These are phyloP conservation scores for Drosophila diplacantha DNA, from an alignment of 2,888 invertebrate genomes.

Conservation along the genomic window DNA sequence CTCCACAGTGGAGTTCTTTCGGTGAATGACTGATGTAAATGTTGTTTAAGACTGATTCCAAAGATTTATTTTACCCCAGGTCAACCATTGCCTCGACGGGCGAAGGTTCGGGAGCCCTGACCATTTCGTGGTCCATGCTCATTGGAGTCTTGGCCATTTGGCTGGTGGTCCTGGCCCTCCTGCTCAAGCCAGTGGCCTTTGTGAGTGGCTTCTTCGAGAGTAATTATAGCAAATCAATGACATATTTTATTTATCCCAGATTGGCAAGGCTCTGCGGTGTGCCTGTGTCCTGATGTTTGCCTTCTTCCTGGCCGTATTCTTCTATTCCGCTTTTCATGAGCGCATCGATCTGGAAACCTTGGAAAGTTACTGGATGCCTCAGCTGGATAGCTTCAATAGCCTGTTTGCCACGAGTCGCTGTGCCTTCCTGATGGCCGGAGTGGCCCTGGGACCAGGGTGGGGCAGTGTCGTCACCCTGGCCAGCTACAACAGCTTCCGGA, in stretches of 20 bases:
- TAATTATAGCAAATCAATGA: background rate
- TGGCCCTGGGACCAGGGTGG: slow-evolving; percentile 91
- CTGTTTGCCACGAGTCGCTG: slow-evolving; percentile 45
- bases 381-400: slow-evolving; percentile 45
- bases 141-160: slow-evolving; percentile 64
- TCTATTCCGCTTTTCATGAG: slow-evolving; percentile 61
- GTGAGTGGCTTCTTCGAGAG: slow-evolving; percentile 47
- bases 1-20: slow-evolving; percentile 74
- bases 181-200: slow-evolving; percentile 67
- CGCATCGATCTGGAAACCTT: slow-evolving; percentile 51
- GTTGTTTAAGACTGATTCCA: fast-evolving
- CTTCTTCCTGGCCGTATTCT: slow-evolving; percentile 67
- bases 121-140: slow-evolving; percentile 69
- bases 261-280: slow-evolving; percentile 74
- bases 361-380: slow-evolving; percentile 52
- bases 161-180: slow-evolving; percentile 61
- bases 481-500: slow-evolving; percentile 88
- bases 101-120: slow-evolving; percentile 43
- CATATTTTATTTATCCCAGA: slow-evolving; percentile 48
- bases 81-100: slow-evolving; percentile 66
- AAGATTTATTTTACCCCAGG: slow-evolving; percentile 32
- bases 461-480: slow-evolving; percentile 90
- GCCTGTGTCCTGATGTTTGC: slow-evolving; percentile 67
- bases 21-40: slow-evolving; percentile 49
- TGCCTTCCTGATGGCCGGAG: slow-evolving; percentile 76